These are phyloP conservation scores for Catharus minimus DNA, from an alignment of 2,113 vertebrate species.

Conservation along the genomic window DNA sequence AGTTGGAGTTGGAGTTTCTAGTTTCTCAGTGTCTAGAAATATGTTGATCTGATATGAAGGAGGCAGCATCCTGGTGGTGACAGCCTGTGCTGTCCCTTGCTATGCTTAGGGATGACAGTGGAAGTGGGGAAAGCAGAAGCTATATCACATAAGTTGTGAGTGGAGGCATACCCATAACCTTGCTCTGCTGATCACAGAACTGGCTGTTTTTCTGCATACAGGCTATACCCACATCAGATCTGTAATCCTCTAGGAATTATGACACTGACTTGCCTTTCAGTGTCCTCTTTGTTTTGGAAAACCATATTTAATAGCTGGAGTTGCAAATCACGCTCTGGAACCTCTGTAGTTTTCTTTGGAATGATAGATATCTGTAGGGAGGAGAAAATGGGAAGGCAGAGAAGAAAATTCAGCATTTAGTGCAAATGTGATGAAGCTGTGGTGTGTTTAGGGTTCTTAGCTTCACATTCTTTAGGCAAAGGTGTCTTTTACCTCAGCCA, in stretches of 20 bases:
- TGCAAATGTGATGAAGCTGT: background rate
- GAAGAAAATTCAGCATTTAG: background rate
- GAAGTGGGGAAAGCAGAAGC: background rate
- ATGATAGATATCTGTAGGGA: background rate
- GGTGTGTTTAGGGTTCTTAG: background rate
- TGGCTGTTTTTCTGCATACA: background rate
- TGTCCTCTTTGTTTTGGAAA: background rate
- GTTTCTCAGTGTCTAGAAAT: background rate
- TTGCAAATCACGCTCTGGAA: background rate
- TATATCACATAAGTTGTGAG: rapidly evolving
- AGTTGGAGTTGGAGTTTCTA: background rate
- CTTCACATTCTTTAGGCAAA: background rate
- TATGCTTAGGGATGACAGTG: background rate
- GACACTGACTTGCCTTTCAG: background rate
- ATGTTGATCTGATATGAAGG: rapidly evolving
- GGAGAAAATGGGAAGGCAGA: background rate
- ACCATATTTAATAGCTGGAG: background rate
- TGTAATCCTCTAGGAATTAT: background rate
- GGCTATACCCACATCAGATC: background rate
- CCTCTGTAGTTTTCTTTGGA: background rate
- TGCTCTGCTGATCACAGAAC: background rate
- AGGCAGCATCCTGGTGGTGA: background rate
- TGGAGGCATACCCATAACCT: no score
- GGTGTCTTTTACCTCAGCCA: background rate
- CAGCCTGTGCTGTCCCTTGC: background rate